Evolutionary conservation across 1,140 invertebrate genomes (phyloP).

Genomic region (Helicoverpa armigera): DNA sequence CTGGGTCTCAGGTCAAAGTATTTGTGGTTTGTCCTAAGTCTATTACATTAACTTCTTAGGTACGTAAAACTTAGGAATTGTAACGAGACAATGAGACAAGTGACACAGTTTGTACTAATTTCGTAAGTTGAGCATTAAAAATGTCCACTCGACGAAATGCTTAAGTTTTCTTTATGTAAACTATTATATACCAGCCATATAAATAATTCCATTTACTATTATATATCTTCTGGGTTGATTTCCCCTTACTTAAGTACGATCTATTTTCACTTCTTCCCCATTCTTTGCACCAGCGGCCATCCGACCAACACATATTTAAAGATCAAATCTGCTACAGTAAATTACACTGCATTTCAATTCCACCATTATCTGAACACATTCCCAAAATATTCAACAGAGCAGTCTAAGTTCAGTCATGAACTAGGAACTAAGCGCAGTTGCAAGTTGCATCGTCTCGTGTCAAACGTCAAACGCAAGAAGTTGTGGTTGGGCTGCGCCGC

Average conservation of each 20-base stretch:
- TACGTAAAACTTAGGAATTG: constrained; percentile 8
- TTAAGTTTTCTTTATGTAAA: neutral
- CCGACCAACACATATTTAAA: no score
- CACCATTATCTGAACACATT: neutral
- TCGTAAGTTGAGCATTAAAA: neutral
- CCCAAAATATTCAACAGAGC: neutral
- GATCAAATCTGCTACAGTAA: no score
- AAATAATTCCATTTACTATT: no score
- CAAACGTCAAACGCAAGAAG: neutral
- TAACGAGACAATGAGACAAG: neutral
- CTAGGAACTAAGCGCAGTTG: neutral
- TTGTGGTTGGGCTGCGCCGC: no score
- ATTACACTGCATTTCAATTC: no score
- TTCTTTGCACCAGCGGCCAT: no score
- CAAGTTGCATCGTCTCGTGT: constrained; percentile 30
- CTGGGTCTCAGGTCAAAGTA: constrained; percentile 38
- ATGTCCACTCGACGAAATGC: neutral
- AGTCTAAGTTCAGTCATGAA: neutral
- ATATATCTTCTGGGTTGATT: no score
- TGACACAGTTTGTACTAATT: constrained; percentile 14
- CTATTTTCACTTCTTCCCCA: no score
- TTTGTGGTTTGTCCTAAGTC: constrained; percentile 41
- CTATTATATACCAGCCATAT: no score
- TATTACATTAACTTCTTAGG: constrained; percentile 6
- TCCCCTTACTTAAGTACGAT: no score